Evolutionary conservation across 2,888 invertebrate genomes (phyloP).

Genomic region (Phaedon cochleariae): DNA sequence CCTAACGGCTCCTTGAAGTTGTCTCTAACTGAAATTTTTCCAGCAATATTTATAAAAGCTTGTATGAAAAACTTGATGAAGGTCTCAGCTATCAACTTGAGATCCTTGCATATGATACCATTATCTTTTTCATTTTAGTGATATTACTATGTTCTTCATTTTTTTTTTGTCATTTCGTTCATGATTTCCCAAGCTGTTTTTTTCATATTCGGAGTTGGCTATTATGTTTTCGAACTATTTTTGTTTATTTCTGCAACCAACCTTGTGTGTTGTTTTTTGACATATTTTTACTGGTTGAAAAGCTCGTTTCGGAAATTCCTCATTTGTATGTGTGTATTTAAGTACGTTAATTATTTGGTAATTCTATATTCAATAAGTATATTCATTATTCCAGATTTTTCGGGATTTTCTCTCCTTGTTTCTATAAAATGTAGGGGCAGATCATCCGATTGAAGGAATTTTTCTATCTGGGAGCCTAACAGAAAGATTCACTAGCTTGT

Average conservation of each 20-base stretch:
- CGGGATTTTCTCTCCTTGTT: too few species aligned
- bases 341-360: too few species aligned
- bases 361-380: too few species aligned
- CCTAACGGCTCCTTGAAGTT: neutral
- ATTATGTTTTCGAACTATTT: neutral
- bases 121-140: neutral
- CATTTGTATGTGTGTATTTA: too few species aligned
- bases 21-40: neutral
- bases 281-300: neutral
- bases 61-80: neutral
- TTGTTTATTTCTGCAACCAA: neutral
- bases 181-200: neutral
- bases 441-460: too few species aligned
- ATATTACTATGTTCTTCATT: neutral
- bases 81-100: neutral
- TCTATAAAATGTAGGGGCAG: too few species aligned
- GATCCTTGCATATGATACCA: neutral
- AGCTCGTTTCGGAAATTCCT: too few species aligned
- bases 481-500: too few species aligned
- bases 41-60: neutral
- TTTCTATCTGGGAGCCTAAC: too few species aligned
- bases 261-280: neutral
- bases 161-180: neutral
- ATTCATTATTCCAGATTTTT: too few species aligned
- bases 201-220: neutral